Conservation (phyloP, 2,113 vertebrate species). For the Tachycineta bicolor region DNA sequence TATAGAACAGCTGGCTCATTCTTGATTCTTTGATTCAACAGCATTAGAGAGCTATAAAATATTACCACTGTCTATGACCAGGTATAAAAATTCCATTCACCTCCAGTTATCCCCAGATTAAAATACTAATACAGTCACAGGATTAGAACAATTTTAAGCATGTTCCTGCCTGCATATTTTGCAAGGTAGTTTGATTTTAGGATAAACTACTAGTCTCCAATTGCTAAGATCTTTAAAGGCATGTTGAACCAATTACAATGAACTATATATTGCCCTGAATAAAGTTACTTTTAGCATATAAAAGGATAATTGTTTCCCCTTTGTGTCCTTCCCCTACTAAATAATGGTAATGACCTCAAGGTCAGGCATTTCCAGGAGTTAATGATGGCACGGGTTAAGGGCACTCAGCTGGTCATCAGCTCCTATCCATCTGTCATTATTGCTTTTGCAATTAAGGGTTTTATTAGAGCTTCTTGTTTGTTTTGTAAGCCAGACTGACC, state of each 20-base stretch:
- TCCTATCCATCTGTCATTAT: constrained; percentile 69
- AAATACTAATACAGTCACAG: neutral
- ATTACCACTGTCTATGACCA: neutral
- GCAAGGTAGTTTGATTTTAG: neutral
- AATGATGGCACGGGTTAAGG: constrained; percentile 64
- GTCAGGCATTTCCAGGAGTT: constrained; percentile 65
- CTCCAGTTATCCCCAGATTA: neutral
- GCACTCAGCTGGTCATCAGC: constrained; percentile 71
- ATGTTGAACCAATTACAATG: constrained; percentile 56
- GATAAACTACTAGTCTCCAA: neutral
- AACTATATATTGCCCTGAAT: constrained; percentile 53
- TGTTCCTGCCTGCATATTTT: neutral
- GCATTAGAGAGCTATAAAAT: neutral
- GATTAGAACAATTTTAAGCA: neutral
- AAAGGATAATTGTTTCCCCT: constrained; percentile 67
- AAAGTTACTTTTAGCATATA: constrained; percentile 68
- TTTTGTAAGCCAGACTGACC: constrained; percentile 37
- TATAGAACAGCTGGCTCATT: neutral
- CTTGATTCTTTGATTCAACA: neutral
- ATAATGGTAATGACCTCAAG: constrained; percentile 66
- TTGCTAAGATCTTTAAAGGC: constrained; percentile 35
- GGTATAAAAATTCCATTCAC: neutral
- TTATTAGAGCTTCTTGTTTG: constrained; percentile 53
- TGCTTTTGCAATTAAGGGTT: constrained; percentile 61
- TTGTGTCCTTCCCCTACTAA: constrained; percentile 50